A percentile compares a stretch with the other conserved stretches of the same genome.
Conservation (phyloP, 2,113 vertebrate species). For the Colius striatus region DNA sequence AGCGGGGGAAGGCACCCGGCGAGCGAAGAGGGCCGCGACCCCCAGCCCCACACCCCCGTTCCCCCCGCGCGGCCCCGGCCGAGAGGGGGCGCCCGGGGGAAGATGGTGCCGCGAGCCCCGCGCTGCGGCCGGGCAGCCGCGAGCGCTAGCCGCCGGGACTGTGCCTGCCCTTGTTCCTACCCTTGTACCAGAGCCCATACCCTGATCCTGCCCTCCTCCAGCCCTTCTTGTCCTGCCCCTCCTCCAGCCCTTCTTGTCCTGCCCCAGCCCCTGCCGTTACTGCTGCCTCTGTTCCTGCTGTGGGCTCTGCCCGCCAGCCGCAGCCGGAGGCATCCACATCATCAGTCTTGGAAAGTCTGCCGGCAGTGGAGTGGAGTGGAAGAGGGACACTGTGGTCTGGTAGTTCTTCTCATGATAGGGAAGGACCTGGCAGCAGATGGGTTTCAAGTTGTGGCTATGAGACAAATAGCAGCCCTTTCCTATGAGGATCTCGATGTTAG, state of each 20-base stretch:
- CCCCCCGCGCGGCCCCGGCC: not conserved
- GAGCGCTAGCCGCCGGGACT: no score
- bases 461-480: rapidly evolving
- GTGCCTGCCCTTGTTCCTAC: no score
- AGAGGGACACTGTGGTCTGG: rapidly evolving
- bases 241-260: no score
- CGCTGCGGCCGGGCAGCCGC: no score
- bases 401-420: not conserved
- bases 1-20: not conserved
- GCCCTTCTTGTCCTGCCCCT: no score
- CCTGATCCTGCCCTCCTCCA: no score
- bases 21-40: not conserved
- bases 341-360: not conserved
- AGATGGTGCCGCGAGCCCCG: not conserved
- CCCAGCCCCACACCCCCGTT: not conserved
- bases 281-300: no score
- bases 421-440: rapidly evolving
- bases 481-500: rapidly evolving
- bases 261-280: no score
- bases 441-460: not conserved
- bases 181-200: no score
- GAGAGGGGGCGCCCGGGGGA: not conserved
- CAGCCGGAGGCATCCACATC: no score
- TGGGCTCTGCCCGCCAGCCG: no score
- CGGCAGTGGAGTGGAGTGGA: not conserved